Evolutionary conservation across 1,140 invertebrate genomes (phyloP).

Genomic region (Drosophila ohnishii): DNA sequence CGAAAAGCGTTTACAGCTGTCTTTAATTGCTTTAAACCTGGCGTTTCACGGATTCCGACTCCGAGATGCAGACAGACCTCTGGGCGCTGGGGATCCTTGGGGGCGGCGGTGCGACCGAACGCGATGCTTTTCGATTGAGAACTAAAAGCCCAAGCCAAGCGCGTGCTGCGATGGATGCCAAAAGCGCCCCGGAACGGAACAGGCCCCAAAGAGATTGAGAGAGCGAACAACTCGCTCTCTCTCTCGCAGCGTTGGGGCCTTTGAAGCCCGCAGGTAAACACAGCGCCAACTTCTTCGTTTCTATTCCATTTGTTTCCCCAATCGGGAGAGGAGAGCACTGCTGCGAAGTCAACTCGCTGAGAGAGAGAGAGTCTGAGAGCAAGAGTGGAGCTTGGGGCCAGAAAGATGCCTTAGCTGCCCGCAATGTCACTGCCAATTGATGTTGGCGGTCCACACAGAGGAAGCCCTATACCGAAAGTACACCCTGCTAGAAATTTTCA

Average conservation of each 20-base stretch:
- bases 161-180: conserved; percentile 55
- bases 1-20: conserved; percentile 43
- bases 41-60: conserved; percentile 30
- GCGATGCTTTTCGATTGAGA: conserved; percentile 60
- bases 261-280: conserved; percentile 51
- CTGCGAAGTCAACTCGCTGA: not conserved
- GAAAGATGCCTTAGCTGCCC: conserved; percentile 46
- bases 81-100: conserved; percentile 21
- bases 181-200: conserved; percentile 44
- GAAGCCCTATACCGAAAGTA: conserved; percentile 59
- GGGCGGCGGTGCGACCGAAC: conserved; percentile 52
- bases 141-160: conserved; percentile 46
- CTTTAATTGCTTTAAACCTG: conserved; percentile 56
- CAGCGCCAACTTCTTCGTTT: conserved; percentile 29
- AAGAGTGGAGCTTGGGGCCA: conserved; percentile 20
- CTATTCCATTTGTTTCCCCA: conserved; percentile 27
- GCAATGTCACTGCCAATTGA: conserved; percentile 74
- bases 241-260: not conserved
- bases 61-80: conserved; percentile 29
- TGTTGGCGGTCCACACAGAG: conserved; percentile 46
- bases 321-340: conserved; percentile 5
- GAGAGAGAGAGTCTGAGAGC: conserved; percentile 11
- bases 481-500: conserved; percentile 19
- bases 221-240: conserved; percentile 1
- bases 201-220: not conserved